phyloP scores from a whole-genome alignment of 1,140 invertebrate genomes.

The Battus philenor region DNA sequence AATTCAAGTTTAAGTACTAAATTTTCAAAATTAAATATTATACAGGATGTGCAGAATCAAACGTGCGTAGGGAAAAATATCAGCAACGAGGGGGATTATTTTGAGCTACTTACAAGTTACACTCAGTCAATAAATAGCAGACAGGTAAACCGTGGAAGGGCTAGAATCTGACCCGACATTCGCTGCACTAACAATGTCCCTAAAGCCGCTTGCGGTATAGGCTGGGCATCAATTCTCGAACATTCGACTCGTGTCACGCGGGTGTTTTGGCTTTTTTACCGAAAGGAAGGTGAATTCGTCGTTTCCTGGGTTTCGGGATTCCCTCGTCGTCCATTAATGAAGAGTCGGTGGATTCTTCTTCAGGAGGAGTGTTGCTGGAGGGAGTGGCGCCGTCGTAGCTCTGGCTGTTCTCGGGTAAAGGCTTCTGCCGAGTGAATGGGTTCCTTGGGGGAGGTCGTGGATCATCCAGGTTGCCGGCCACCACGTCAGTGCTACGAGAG shows the following conservation, averaged over 20 bases:
- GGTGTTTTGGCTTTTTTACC: slow-evolving; percentile 62
- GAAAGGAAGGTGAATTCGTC: slow-evolving; percentile 60
- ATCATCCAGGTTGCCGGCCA: slow-evolving; percentile 30
- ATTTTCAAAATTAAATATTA: background rate
- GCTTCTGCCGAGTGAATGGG: slow-evolving; percentile 36
- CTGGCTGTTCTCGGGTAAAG: slow-evolving; percentile 32
- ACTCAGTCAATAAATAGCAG: slow-evolving; percentile 19
- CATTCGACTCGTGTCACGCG: slow-evolving; percentile 43
- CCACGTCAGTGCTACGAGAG: slow-evolving; percentile 47
- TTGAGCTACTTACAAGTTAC: slow-evolving; percentile 16
- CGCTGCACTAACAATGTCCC: background rate
- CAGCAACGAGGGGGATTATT: slow-evolving; percentile 2
- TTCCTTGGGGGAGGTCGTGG: slow-evolving; percentile 35
- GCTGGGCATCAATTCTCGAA: background rate
- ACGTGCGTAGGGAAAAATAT: slow-evolving; percentile 14
- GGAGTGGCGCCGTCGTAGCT: slow-evolving; percentile 24
- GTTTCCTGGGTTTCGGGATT: slow-evolving; percentile 45
- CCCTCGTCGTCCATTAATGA: slow-evolving; percentile 63
- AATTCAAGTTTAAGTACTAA: too few relatives aligned
- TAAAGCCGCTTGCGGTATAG: background rate
- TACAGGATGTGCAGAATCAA: slow-evolving; percentile 9
- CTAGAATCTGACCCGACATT: background rate
- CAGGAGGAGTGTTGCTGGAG: slow-evolving; percentile 49
- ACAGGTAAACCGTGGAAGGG: too few relatives aligned
- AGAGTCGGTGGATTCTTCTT: slow-evolving; percentile 66